Evolutionary conservation across 2,797 vertebrate genomes (phyloP).

Genomic region (Sebastes taczanowskii): DNA sequence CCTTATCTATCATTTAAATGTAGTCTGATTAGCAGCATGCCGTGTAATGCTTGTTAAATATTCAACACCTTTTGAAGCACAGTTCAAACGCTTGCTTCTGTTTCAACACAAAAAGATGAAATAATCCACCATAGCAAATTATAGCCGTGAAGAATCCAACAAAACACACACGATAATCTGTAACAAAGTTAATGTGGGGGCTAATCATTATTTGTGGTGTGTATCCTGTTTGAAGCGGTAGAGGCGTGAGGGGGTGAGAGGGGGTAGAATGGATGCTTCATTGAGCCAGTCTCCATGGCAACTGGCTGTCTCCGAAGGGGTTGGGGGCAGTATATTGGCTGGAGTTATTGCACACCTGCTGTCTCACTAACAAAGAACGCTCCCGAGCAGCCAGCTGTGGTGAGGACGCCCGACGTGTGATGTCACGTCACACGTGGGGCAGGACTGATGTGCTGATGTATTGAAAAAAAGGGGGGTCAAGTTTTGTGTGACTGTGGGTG

Average conservation of each 20-base stretch:
- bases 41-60: not conserved
- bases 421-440: not conserved
- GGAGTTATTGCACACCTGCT: slow-evolving; percentile 76
- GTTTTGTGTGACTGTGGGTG: not conserved
- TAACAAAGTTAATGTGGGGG: slow-evolving; percentile 16
- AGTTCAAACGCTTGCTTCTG: not conserved
- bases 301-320: slow-evolving; percentile 72
- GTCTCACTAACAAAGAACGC: slow-evolving; percentile 70
- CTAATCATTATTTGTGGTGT: slow-evolving; percentile 61
- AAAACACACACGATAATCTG: not conserved
- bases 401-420: slow-evolving; percentile 5
- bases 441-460: not conserved
- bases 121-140: slow-evolving; percentile 10
- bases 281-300: slow-evolving; percentile 78
- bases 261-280: slow-evolving; percentile 67
- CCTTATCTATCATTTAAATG: not conserved
- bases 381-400: slow-evolving; percentile 49
- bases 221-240: slow-evolving; percentile 40
- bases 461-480: not conserved
- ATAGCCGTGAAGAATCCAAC: not conserved
- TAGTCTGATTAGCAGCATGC: not conserved
- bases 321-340: slow-evolving; percentile 68
- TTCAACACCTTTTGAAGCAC: not conserved
- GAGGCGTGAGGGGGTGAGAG: not conserved
- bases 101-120: not conserved